Percentiles rank a stretch among this genome's conserved stretches.
Evolutionary conservation across 2,113 vertebrate genomes (phyloP).

Genomic region (Turdus rufiventris): DNA sequence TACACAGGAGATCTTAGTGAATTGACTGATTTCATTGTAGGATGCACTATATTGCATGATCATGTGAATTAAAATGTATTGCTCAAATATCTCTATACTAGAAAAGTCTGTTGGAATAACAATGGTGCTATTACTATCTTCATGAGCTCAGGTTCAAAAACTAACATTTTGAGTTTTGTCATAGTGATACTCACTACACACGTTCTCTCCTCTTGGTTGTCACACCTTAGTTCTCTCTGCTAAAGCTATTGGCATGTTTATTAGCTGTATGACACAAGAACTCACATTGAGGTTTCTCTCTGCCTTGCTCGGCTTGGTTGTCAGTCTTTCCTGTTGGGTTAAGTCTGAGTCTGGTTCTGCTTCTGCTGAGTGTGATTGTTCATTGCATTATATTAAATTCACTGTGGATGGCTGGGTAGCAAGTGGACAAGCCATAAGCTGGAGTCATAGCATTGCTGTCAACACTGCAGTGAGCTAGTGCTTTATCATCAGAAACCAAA

Average conservation of each 20-base stretch:
- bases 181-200: background rate
- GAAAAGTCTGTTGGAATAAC: background rate
- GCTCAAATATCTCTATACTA: background rate
- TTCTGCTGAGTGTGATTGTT: conserved; percentile 1
- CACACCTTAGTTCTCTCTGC: background rate
- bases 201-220: rapidly evolving
- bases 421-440: conserved; percentile 37
- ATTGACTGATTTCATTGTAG: background rate
- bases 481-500: conserved; percentile 68
- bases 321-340: background rate
- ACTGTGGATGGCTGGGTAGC: conserved; percentile 38
- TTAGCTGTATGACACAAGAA: background rate
- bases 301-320: background rate
- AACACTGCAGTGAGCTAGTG: conserved; percentile 21
- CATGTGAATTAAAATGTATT: background rate
- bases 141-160: background rate
- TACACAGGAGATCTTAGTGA: background rate
- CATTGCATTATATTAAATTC: conserved; percentile 46
- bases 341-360: background rate
- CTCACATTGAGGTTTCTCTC: background rate
- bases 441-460: conserved; percentile 49
- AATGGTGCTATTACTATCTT: background rate
- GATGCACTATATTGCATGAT: background rate
- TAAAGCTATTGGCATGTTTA: background rate
- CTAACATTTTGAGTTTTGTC: background rate